Evolutionary conservation across 2,888 invertebrate species (phyloP).

Genomic region (Eledona agricola): DNA sequence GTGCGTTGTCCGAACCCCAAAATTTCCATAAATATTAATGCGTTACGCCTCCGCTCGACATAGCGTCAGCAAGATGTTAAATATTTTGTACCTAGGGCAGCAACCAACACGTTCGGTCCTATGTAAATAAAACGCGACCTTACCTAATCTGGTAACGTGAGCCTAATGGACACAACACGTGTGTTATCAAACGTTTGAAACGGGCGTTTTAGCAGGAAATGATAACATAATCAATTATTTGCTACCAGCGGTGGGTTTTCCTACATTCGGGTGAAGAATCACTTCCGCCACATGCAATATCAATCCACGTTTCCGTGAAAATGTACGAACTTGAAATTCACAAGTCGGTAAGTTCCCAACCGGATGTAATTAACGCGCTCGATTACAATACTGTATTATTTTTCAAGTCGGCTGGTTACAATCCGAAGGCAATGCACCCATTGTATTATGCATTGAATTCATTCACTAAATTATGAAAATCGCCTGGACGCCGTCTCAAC

Average conservation of each 20-base stretch:
- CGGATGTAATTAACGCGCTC: constrained; percentile 21
- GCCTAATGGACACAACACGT: constrained; percentile 7
- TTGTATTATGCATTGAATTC: too few species aligned
- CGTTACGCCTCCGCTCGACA: background rate
- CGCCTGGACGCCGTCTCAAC: background rate
- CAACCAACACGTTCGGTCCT: constrained; percentile 1
- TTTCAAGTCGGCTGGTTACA: background rate
- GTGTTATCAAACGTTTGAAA: too few species aligned
- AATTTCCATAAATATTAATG: too few species aligned
- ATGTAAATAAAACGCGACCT: constrained; percentile 5
- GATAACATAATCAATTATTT: too few species aligned
- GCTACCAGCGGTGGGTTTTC: too few species aligned
- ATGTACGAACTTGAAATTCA: too few species aligned
- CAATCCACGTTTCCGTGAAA: too few species aligned
- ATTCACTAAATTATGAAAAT: constrained; percentile 17
- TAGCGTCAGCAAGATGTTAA: background rate
- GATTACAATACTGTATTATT: constrained; percentile 8
- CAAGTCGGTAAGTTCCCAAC: constrained; percentile 16
- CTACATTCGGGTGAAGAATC: too few species aligned
- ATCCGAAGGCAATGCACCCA: constrained; percentile 15
- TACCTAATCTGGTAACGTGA: constrained; percentile 1
- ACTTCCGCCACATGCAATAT: too few species aligned
- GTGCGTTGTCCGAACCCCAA: too few species aligned
- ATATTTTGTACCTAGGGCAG: constrained; percentile 2
- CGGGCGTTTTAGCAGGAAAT: too few species aligned